Conservation (phyloP, 2,888 invertebrate genomes). For the Ichneumoninae sp. region DNA sequence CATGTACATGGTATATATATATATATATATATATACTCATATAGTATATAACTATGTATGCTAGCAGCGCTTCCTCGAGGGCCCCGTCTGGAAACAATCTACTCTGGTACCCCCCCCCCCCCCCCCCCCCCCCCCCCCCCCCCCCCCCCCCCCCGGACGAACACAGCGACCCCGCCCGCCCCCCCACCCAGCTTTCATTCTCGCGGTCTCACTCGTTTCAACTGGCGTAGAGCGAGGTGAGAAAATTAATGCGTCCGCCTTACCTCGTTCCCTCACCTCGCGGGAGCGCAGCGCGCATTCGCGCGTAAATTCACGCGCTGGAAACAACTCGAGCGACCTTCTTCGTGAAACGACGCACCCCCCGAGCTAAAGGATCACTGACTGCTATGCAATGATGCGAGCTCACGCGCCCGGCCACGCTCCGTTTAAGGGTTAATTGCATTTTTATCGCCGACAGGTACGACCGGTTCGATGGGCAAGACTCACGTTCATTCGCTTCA, state of each 20-base stretch:
- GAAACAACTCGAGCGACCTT: constrained; percentile 44
- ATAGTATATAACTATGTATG: constrained; percentile 51
- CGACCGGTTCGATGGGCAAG: constrained; percentile 60
- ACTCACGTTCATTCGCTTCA: constrained; percentile 39
- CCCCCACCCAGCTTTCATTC: constrained; percentile 61
- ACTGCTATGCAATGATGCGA: constrained; percentile 27
- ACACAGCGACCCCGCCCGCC: too few species aligned
- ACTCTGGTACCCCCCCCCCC: constrained; percentile 51
- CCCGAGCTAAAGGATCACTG: constrained; percentile 38
- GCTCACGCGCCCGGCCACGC: constrained; percentile 44
- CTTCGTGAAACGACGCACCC: constrained; percentile 49
- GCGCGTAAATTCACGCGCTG: constrained; percentile 55
- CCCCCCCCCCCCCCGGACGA: constrained; percentile 30
- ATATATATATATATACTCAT: constrained; percentile 50
- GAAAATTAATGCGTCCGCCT: constrained; percentile 67
- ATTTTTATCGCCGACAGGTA: constrained; percentile 67
- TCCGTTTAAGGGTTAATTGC: constrained; percentile 68
- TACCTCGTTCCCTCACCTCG: constrained; percentile 37
- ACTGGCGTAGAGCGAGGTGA: constrained; percentile 55
- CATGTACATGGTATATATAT: constrained; percentile 33
- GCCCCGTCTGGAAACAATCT: constrained; percentile 70
- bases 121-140: constrained; percentile 46
- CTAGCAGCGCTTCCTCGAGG: constrained; percentile 41
- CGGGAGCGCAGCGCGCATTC: constrained; percentile 24
- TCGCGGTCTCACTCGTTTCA: constrained; percentile 22